Conservation (phyloP, 2,113 vertebrate species). For the Brachionichthys hirsutus region DNA sequence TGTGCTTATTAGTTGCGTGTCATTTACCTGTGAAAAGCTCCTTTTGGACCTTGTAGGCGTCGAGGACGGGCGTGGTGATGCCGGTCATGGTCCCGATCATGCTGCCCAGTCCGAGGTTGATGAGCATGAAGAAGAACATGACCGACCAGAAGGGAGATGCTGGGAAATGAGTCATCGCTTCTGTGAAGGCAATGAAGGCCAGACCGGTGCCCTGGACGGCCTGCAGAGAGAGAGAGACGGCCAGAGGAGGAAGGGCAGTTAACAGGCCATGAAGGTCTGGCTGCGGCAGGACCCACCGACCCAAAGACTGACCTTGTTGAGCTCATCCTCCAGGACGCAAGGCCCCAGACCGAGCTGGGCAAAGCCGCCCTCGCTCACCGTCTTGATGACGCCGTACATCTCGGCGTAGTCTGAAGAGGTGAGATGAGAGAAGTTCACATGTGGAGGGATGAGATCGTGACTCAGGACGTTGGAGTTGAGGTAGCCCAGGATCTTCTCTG, state of each 20-base stretch:
- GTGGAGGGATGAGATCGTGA: conserved; percentile 92
- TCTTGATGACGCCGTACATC: conserved; percentile 94
- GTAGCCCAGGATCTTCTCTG: conserved; percentile 93
- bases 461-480: conserved; percentile 88
- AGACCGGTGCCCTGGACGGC: conserved; percentile 96
- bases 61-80: conserved; percentile 94
- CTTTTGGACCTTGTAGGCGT: conserved; percentile 95
- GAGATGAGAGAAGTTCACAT: conserved; percentile 94
- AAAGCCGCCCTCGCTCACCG: conserved; percentile 88
- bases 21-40: conserved; percentile 93
- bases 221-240: conserved; percentile 67
- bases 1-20: background rate
- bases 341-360: conserved; percentile 86
- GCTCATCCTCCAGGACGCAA: conserved; percentile 91
- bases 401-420: conserved; percentile 88
- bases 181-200: conserved; percentile 98
- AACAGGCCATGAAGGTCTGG: background rate
- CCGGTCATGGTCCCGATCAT: conserved; percentile 99
- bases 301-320: conserved; percentile 85
- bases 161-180: conserved; percentile 98
- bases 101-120: conserved; percentile 96
- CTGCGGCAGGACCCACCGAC: no score
- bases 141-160: conserved; percentile 96
- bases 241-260: background rate
- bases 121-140: conserved; percentile 99